Conservation (phyloP, 1,140 invertebrate genomes). For the Pseudomyrmex concolor region DNA sequence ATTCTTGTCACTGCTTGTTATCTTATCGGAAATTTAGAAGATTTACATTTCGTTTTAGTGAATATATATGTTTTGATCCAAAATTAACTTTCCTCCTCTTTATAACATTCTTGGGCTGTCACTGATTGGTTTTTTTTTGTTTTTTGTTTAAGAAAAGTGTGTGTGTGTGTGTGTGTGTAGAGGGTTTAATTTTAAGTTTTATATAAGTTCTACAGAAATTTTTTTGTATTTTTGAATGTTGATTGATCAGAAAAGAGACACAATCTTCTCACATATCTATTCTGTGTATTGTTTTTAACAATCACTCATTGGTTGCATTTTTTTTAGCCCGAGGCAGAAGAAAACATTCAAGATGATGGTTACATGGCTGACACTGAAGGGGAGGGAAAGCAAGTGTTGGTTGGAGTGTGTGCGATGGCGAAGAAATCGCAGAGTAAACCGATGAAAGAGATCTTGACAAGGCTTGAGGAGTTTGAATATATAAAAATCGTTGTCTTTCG, state of each 20-base stretch:
- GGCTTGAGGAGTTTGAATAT: conserved; percentile 98
- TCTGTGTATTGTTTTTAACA: neutral
- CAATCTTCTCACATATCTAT: neutral
- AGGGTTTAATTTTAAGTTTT: conserved; percentile 39
- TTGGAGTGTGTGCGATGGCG: conserved; percentile 99
- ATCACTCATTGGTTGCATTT: conserved; percentile 57
- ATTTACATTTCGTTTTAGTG: conserved; percentile 10
- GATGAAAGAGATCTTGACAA: conserved; percentile 98
- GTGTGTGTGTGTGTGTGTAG: conserved; percentile 42
- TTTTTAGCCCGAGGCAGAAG: conserved; percentile 89
- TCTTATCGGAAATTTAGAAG: conserved; percentile 39
- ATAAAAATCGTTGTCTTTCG: conserved; percentile 97
- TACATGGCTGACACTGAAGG: conserved; percentile 84
- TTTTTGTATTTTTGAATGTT: conserved; percentile 31
- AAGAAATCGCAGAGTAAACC: conserved; percentile 99
- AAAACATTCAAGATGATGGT: conserved; percentile 86
- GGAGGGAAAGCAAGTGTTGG: conserved; percentile 93
- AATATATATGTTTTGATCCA: neutral
- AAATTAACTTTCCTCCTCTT: no score
- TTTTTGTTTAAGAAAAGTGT: conserved; percentile 7
- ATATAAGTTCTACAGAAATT: neutral
- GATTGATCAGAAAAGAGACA: neutral
- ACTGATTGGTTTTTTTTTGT: neutral
- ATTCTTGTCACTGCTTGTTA: conserved; percentile 30
- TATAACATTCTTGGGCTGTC: conserved; percentile 4